These are phyloP conservation scores for Lithophane ornitopus DNA, from an alignment of 2,888 invertebrate genomes.

Conservation along the genomic window DNA sequence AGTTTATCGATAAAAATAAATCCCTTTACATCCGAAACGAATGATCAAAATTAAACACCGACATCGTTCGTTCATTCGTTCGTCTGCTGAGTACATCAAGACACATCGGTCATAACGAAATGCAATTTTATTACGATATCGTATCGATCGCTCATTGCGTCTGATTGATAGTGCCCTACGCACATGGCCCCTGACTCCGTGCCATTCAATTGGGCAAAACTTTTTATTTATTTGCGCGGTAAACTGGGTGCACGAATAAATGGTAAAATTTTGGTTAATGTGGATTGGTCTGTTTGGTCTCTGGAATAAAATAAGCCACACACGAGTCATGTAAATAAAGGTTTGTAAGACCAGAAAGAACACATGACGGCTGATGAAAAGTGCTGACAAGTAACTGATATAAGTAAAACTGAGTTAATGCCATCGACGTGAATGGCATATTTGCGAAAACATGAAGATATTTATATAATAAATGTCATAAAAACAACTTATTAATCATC, in stretches of 20 bases:
- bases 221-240: conserved; percentile 43
- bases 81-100: conserved; percentile 14
- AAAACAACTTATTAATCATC: not conserved
- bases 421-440: too few species aligned
- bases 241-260: conserved; percentile 16
- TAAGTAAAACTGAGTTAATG: not conserved
- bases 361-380: not conserved
- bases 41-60: conserved; percentile 52
- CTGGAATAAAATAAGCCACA: not conserved
- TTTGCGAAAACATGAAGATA: not conserved
- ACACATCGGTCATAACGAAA: conserved; percentile 62
- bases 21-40: conserved; percentile 45
- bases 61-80: conserved; percentile 29
- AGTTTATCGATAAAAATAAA: conserved; percentile 56
- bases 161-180: conserved; percentile 64
- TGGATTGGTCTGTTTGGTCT: conserved; percentile 36
- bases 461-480: not conserved
- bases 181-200: conserved; percentile 60
- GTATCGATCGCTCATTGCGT: conserved; percentile 61
- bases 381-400: not conserved
- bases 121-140: conserved; percentile 66
- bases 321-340: not conserved
- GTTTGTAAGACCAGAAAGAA: not conserved
- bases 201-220: conserved; percentile 53
- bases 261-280: conserved; percentile 2